Base-by-base conservation (phyloP, 2,888 invertebrate species). In the Lapara coniferarum region DNA sequence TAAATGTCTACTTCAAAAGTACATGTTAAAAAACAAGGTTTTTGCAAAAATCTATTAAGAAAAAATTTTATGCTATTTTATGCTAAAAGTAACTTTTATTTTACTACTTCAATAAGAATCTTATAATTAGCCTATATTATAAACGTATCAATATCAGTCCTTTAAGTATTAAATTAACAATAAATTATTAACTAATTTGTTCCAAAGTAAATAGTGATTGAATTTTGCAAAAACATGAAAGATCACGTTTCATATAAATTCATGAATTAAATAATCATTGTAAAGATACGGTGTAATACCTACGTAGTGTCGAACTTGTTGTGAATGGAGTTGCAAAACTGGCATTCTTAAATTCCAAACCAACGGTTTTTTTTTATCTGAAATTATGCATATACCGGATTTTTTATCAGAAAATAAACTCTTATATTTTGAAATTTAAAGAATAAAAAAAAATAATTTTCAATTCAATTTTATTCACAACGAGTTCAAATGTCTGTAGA, bases 231-330 rank as follows among this genome's bases (percentile, higher is more conserved):
- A 63, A 63, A 12, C 44, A 19, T 12, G 30, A 7, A 13, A 30
- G 16, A 8, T 49, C 63, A 63, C 46, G 10, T 49, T 63, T 63
- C 63, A 63, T 49, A 63, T 71, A 74, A 75, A 75, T 72, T 81
- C 80, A 77, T 81, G 79, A 83, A 79, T 77, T 74, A 76, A 77
- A 80, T 63, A 63, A 49, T 49, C 85, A 85, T 88, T 89, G 87
- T 88, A 88, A 88, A 87, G 84, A 84, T 83, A 75, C 82, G 86
- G 86, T 85, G 83, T 81, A 67, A 75, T 72, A 71, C 4, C 37
- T 4, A 37, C 76, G 74, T 66, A 69, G 51, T 71, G 59, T 71
- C 77, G 73, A 55, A 72, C 73, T 71, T 75, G 75, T 80, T 82
- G 77, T 77, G 76, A 82, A 80, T 77, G 71, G 6, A 49, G 49